Conservation (phyloP, 2,113 vertebrate genomes). For the Zeus faber region DNA sequence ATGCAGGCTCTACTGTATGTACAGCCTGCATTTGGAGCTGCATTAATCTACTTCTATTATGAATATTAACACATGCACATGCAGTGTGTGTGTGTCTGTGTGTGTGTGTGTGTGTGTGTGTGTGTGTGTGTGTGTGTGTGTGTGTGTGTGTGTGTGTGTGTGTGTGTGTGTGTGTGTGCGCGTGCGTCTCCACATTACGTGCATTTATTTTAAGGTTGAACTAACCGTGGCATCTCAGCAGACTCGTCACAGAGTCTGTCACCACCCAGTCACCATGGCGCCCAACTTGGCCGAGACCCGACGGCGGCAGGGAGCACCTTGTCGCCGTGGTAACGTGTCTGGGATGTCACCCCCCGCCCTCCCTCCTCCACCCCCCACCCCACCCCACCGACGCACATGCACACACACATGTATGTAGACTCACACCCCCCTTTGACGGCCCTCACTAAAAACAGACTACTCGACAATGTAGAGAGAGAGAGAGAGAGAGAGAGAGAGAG, state of each 20-base stretch:
- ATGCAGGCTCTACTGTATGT: too few species aligned
- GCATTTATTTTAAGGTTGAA: conserved; percentile 54
- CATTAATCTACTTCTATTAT: too few species aligned
- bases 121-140: neutral
- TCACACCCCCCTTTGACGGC: conserved; percentile 20
- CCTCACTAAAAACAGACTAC: neutral
- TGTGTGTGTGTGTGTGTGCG: neutral
- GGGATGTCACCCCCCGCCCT: conserved; percentile 67
- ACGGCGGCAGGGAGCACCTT: conserved; percentile 82
- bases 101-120: neutral
- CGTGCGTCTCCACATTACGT: too few species aligned
- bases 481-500: conserved; percentile 1
- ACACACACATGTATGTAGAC: conserved; percentile 28
- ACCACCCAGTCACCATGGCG: conserved; percentile 75
- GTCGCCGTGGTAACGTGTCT: conserved; percentile 79
- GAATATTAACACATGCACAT: neutral
- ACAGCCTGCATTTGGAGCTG: too few species aligned
- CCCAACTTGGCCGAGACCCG: conserved; percentile 82
- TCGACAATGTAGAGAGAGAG: neutral
- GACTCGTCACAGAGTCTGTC: conserved; percentile 76
- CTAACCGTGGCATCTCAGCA: conserved; percentile 52
- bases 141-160: neutral
- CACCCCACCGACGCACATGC: conserved; percentile 16
- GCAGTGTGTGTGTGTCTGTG: neutral
- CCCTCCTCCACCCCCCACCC: conserved; percentile 24